Conservation (phyloP, 1,140 invertebrate species). For the Stegodyphus dumicola region DNA sequence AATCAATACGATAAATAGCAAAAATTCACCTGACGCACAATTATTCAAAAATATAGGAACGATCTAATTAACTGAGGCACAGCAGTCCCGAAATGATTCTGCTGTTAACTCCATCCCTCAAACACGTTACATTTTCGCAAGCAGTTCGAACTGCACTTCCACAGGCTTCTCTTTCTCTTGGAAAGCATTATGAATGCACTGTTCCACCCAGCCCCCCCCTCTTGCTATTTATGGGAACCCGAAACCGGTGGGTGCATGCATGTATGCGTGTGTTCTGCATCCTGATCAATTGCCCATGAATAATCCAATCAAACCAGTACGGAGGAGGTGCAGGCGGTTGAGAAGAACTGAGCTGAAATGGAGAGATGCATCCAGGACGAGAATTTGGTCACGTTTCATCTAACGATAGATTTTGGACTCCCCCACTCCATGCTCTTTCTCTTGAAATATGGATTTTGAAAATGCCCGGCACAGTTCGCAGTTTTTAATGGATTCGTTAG, state of each 20-base stretch:
- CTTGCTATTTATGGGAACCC: conserved; percentile 46
- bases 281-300: conserved; percentile 61
- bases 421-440: too few species aligned
- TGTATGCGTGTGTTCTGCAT: conserved; percentile 56
- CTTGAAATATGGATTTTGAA: too few species aligned
- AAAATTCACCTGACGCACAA: too few species aligned
- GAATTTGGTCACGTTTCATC: conserved; percentile 43
- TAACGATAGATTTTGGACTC: background rate
- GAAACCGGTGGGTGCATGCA: conserved; percentile 49
- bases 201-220: background rate
- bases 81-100: too few species aligned
- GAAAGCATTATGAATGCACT: background rate
- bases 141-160: too few species aligned
- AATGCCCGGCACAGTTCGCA: too few species aligned
- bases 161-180: background rate
- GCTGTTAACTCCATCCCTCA: too few species aligned
- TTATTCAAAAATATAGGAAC: too few species aligned
- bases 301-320: conserved; percentile 52
- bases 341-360: conserved; percentile 7
- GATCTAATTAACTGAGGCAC: too few species aligned
- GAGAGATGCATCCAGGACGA: background rate
- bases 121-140: too few species aligned
- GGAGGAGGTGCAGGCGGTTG: background rate
- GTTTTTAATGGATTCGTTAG: too few species aligned
- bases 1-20: too few species aligned